Percentiles rank a stretch among this genome's conserved stretches.
Evolutionary conservation across 2,113 vertebrate genomes (phyloP).

Genomic region (Centropus unirufus): DNA sequence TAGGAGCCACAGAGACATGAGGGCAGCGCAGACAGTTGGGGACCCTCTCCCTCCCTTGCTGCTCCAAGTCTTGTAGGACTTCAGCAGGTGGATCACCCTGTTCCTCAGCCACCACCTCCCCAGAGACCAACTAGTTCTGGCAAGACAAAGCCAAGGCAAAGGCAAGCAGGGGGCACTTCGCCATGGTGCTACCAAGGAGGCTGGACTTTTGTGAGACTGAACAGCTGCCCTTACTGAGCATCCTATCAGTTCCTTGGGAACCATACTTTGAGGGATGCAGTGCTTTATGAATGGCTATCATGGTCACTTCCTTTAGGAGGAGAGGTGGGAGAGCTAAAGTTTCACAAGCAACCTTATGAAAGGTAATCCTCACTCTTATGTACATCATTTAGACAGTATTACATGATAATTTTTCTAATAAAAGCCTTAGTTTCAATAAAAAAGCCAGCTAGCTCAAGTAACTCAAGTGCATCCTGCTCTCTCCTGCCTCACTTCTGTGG

Average conservation of each 20-base stretch:
- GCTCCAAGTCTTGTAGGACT: neutral
- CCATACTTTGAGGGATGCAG: neutral
- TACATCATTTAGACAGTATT: neutral
- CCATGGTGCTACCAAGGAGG: neutral
- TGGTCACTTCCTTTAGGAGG: neutral
- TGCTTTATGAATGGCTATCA: neutral
- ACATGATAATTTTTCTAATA: neutral
- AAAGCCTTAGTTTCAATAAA: neutral
- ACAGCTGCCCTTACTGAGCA: neutral
- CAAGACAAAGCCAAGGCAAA: neutral
- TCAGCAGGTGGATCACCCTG: rapidly evolving
- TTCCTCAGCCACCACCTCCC: rapidly evolving
- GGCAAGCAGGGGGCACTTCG: neutral
- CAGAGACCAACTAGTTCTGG: neutral
- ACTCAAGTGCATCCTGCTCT: neutral
- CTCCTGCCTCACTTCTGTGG: neutral
- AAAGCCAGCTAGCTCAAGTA: neutral
- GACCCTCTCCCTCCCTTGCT: neutral
- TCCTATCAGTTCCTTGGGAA: neutral
- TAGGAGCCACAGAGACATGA: rapidly evolving
- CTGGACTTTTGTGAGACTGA: neutral
- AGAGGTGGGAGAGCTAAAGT: neutral
- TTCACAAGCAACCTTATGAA: neutral
- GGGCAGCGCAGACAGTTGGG: neutral
- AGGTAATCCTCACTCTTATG: neutral